Evolutionary conservation across 2,888 invertebrate genomes (phyloP).

Genomic region (Eristalinus aeneus): DNA sequence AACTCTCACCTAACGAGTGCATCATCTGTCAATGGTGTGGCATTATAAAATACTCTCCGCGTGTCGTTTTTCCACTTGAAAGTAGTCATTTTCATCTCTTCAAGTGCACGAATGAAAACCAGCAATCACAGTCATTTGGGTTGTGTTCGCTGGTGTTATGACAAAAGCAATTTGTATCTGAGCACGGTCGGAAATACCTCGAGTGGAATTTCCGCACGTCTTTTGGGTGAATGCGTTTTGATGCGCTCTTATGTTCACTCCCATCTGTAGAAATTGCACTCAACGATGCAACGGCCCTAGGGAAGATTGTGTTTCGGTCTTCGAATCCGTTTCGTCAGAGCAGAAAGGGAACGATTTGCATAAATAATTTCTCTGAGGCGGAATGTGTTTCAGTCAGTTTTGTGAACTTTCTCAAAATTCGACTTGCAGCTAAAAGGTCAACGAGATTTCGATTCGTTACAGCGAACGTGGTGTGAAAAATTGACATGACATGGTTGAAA

Average conservation of each 20-base stretch:
- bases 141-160: constrained; percentile 18
- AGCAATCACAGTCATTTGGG: constrained; percentile 30
- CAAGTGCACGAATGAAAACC: constrained; percentile 22
- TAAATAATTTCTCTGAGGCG: constrained; percentile 30
- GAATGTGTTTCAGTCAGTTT: background rate
- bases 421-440: background rate
- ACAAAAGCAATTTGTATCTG: constrained; percentile 44
- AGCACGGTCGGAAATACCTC: constrained; percentile 35
- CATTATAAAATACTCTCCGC: constrained; percentile 20
- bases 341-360: constrained; percentile 46
- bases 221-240: constrained; percentile 34
- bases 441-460: background rate
- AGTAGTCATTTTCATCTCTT: constrained; percentile 29
- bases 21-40: constrained; percentile 53
- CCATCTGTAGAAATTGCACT: constrained; percentile 34
- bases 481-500: background rate
- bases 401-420: background rate
- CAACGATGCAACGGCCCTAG: constrained; percentile 21
- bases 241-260: constrained; percentile 13
- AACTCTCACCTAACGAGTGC: constrained; percentile 65
- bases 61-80: constrained; percentile 28
- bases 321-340: constrained; percentile 31
- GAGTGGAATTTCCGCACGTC: constrained; percentile 46
- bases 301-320: background rate
- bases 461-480: background rate